Evolutionary conservation across 2,888 invertebrate species (phyloP).

Genomic region (Heterodera filipjevi): DNA sequence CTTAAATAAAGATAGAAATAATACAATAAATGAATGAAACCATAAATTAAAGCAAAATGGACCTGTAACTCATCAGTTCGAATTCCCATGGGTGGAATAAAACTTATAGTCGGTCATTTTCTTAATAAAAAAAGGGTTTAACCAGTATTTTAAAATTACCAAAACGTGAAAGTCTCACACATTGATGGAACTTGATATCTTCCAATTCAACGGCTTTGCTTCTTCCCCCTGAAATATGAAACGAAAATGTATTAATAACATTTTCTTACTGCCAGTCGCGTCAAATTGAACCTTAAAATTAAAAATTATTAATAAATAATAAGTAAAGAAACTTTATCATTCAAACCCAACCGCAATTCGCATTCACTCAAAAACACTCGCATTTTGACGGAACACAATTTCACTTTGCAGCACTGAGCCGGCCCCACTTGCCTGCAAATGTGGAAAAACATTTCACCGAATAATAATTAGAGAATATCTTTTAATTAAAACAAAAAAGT

Average conservation of each 20-base stretch:
- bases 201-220: conserved; percentile 96
- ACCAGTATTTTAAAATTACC: conserved; percentile 65
- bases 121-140: conserved; percentile 1
- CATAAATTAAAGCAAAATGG: not conserved
- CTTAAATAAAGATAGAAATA: conserved; percentile 72
- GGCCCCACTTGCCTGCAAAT: conserved; percentile 81
- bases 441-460: not conserved
- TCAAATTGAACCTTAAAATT: conserved; percentile 21
- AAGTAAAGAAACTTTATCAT: conserved; percentile 80
- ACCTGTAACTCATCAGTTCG: conserved; percentile 79
- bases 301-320: conserved; percentile 1
- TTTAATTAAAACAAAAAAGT: conserved; percentile 7
- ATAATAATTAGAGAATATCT: not conserved
- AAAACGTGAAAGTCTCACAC: conserved; percentile 91
- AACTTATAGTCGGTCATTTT: conserved; percentile 86
- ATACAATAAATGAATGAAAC: no score
- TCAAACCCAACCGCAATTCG: conserved; percentile 89
- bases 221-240: conserved; percentile 74
- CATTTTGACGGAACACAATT: conserved; percentile 98
- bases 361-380: conserved; percentile 95
- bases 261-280: conserved; percentile 13
- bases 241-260: no score
- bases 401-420: conserved; percentile 94
- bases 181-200: conserved; percentile 98
- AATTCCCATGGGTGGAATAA: conserved; percentile 94